Percentiles rank a stretch among this genome's conserved stretches.
Evolutionary conservation across 1,140 invertebrate genomes (phyloP).

Genomic region (Drosophila lacertosa): DNA sequence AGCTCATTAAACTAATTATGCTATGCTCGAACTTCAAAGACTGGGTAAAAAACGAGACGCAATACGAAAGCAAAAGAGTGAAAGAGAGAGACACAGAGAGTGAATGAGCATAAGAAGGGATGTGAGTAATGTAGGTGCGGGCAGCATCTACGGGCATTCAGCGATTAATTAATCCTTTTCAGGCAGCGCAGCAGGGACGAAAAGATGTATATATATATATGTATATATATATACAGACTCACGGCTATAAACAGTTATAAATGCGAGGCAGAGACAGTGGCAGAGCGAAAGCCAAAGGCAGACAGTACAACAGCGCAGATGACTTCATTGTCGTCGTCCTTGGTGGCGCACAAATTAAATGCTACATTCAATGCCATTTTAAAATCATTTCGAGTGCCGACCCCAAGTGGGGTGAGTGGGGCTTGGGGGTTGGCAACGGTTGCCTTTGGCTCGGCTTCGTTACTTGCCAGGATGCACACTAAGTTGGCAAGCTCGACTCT

Average conservation of each 20-base stretch:
- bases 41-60: constrained; percentile 25
- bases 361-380: constrained; percentile 81
- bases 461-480: constrained; percentile 64
- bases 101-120: neutral
- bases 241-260: constrained; percentile 78
- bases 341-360: constrained; percentile 76
- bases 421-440: neutral
- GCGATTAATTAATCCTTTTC: constrained; percentile 78
- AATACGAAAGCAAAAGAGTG: constrained; percentile 5
- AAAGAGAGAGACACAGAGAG: constrained; percentile 4
- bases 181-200: constrained; percentile 49
- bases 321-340: constrained; percentile 46
- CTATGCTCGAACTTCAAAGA: constrained; percentile 69
- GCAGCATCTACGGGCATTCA: constrained; percentile 53
- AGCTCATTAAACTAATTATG: constrained; percentile 82
- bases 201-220: constrained; percentile 18
- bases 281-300: constrained; percentile 16
- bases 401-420: constrained; percentile 23
- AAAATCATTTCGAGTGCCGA: constrained; percentile 71
- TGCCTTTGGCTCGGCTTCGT: constrained; percentile 5
- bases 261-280: constrained; percentile 37
- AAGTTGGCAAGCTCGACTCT: constrained; percentile 56
- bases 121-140: neutral
- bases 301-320: constrained; percentile 41
- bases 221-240: constrained; percentile 16